Percentiles rank a stretch among this genome's conserved stretches.
Evolutionary conservation across 2,113 vertebrate species (phyloP).

Genomic region (Apodemus sylvaticus): DNA sequence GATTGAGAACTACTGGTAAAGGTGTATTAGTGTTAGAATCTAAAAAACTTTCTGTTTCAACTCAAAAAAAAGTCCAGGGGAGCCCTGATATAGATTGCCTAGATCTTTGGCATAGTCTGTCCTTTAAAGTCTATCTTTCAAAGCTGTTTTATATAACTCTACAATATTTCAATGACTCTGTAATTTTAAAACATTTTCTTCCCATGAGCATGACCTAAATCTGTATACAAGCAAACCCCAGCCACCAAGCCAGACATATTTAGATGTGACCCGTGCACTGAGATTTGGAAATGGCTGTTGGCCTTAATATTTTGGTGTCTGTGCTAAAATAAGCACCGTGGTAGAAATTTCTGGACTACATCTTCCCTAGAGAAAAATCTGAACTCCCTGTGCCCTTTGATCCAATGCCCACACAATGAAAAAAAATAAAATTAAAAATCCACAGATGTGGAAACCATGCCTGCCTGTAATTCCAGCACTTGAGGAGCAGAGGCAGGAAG

Average conservation of each 20-base stretch:
- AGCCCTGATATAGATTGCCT: neutral
- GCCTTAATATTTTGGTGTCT: neutral
- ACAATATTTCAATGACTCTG: neutral
- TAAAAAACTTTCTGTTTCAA: conserved; percentile 28
- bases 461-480: neutral
- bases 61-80: neutral
- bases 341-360: conserved; percentile 25
- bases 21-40: neutral
- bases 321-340: neutral
- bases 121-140: neutral
- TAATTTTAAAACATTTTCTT: conserved; percentile 55
- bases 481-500: neutral
- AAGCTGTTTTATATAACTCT: neutral
- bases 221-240: neutral
- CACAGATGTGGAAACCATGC: neutral
- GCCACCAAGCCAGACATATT: conserved; percentile 40
- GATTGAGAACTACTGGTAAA: neutral
- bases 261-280: conserved; percentile 30
- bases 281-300: neutral
- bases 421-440: conserved; percentile 37
- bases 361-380: conserved; percentile 60
- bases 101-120: neutral
- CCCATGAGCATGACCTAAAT: conserved; percentile 45
- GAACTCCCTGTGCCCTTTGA: conserved; percentile 60
- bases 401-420: conserved; percentile 20